Conservation (phyloP, 2,797 vertebrate species). For the Onychomys arenicola region DNA sequence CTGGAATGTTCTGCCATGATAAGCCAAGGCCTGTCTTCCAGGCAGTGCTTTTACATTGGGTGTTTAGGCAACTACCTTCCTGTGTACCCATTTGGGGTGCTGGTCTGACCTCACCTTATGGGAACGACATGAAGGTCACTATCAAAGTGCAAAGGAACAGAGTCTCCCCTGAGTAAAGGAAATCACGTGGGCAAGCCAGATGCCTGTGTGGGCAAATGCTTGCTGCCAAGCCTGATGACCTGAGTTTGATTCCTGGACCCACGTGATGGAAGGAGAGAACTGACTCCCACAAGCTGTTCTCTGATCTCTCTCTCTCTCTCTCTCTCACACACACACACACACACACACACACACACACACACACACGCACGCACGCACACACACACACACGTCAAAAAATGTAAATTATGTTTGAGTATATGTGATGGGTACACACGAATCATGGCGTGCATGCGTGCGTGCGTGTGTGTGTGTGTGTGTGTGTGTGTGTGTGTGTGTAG, state of each 20-base stretch:
- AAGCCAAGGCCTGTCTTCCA: not conserved
- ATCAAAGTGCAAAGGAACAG: slow-evolving; percentile 19
- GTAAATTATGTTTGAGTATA: not conserved
- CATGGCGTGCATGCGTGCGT: not conserved
- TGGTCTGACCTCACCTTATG: not conserved
- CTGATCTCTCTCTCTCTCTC: no score
- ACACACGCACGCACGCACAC: no score
- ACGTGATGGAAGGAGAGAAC: not conserved
- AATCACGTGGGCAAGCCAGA: not conserved
- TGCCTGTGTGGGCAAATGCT: not conserved
- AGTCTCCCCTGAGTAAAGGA: not conserved
- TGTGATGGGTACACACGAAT: not conserved
- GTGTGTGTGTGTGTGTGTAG: no score
- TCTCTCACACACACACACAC: not conserved
- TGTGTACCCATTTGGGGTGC: not conserved
- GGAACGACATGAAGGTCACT: not conserved
- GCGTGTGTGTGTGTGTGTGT: not conserved
- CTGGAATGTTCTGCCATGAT: not conserved
- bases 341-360: no score
- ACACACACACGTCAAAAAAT: not conserved
- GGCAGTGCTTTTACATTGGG: not conserved
- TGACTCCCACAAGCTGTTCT: no score
- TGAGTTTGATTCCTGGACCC: not conserved
- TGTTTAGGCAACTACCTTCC: not conserved
- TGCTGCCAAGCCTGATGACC: not conserved